Evolutionary conservation across 2,113 vertebrate species (phyloP).

Genomic region (Nycticryphes semicollaris): DNA sequence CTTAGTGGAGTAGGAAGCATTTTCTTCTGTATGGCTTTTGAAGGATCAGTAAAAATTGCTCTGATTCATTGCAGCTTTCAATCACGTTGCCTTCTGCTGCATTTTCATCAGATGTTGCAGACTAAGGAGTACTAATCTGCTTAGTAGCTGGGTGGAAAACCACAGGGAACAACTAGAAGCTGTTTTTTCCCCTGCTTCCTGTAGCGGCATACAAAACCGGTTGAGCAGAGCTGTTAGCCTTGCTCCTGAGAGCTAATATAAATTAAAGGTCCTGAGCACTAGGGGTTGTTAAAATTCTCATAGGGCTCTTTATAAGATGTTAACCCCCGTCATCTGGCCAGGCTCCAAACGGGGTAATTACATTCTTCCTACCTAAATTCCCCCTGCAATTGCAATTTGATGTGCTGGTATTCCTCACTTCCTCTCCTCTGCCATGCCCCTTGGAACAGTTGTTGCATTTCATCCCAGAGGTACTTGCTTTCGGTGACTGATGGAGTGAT

Average conservation of each 20-base stretch:
- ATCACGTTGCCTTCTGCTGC: background rate
- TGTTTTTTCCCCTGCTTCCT: background rate
- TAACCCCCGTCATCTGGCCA: conserved; percentile 60
- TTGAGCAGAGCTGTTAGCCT: conserved; percentile 33
- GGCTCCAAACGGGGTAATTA: conserved; percentile 68
- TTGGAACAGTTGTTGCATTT: conserved; percentile 69
- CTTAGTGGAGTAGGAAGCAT: background rate
- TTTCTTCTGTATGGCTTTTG: background rate
- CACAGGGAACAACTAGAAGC: background rate
- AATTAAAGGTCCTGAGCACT: conserved; percentile 50
- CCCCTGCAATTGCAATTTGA: conserved; percentile 73
- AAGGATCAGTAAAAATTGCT: background rate
- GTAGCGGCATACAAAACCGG: background rate
- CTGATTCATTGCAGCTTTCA: background rate
- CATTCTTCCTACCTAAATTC: conserved; percentile 76
- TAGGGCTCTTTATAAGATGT: conserved; percentile 64
- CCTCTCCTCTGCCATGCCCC: conserved; percentile 43
- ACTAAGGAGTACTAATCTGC: background rate
- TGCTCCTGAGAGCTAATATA: conserved; percentile 33
- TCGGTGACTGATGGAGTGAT: conserved; percentile 52
- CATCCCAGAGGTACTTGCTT: conserved; percentile 63
- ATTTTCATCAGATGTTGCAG: background rate
- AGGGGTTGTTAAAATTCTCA: conserved; percentile 65
- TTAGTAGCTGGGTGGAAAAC: background rate
- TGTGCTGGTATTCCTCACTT: conserved; percentile 72